Evolutionary conservation across 1,140 invertebrate genomes (phyloP).

Genomic region (Mactra quadrangularis): DNA sequence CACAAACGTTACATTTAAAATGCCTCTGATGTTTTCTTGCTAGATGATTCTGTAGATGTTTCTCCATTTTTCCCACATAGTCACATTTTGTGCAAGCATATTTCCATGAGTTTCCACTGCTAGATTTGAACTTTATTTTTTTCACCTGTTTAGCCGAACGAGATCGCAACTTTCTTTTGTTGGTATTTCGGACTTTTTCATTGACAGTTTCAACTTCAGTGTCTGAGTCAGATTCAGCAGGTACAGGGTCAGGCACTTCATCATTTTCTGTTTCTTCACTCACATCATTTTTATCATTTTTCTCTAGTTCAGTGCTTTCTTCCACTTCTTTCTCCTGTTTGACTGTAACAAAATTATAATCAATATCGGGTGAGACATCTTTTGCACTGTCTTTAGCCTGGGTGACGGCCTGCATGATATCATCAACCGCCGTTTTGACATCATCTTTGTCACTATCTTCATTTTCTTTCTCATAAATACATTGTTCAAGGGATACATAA

Average conservation of each 20-base stretch:
- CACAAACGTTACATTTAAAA: constrained; percentile 38
- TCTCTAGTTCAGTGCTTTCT: not conserved
- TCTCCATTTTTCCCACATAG: constrained; percentile 47
- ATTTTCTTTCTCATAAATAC: constrained; percentile 31
- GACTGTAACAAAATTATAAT: constrained; percentile 23
- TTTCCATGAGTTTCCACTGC: not conserved
- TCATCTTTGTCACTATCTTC: constrained; percentile 23
- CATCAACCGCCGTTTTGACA: constrained; percentile 15
- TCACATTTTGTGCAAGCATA: constrained; percentile 33
- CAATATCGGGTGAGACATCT: constrained; percentile 25
- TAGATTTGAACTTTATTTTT: not conserved
- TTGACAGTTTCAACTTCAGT: too few species aligned
- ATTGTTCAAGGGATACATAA: constrained; percentile 27
- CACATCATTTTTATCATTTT: too few species aligned
- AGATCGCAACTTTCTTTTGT: constrained; percentile 10
- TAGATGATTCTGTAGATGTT: constrained; percentile 25
- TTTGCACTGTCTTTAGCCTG: not conserved
- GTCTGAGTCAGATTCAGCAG: not conserved
- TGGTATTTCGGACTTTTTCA: not conserved
- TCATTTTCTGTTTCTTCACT: not conserved
- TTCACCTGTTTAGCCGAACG: not conserved
- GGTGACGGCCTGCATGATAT: constrained; percentile 1
- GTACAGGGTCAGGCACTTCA: not conserved
- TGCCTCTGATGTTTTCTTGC: constrained; percentile 32
- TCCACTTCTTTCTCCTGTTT: constrained; percentile 24